Evolutionary conservation across 2,113 vertebrate genomes (phyloP), one percentile per base, ranked within the genome.

Genomic region (Opisthocomus hoazin): DNA sequence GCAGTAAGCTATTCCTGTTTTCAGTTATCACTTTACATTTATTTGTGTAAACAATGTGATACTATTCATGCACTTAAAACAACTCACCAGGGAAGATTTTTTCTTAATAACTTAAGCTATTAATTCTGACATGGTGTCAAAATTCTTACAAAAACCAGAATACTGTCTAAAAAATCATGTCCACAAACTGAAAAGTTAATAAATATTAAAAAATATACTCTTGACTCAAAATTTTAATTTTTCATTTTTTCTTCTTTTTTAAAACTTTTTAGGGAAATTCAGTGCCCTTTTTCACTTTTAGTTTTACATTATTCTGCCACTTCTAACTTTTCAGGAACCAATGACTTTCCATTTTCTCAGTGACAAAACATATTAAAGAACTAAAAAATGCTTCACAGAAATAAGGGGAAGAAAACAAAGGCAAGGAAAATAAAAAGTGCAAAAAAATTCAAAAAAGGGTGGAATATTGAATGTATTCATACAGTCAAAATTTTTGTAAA

Each of bases 401-500:
- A 73, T 12, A 9, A 12, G 4, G 3, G 41, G 5, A 7, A 4
- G 5, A 53, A n/a, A 12, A 24, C 36, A 93, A 88, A 50, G 8
- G 43, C 5, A 34, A 65, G 11, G 19, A 84, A 87, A 90, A 77
- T 17, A 48, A 73, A 37, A 65, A 10, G 3, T 19, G 2, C 2
- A 51, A 24, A 10, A 34, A 21, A 5, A 0, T 3, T 13, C 7
- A 24, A 53, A 48, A 15, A 69, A 66, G 46, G 2, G 0, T 54
- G 8, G 9, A 46, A 54, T 54, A n/a, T 4, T 54, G 48, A 46
- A 46, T 17, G 50, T 70, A 36, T 20, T 86, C 3, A 69, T 41
- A 5, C 1, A 64, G 19, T 66, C 12, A 87, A 37, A 9, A 21
- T 43, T 91, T 50, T 78, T 34, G 68, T 17, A 39, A 11, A 45